A percentile compares a stretch with the other conserved stretches of the same genome.
phyloP scores from a whole-genome alignment of 2,797 vertebrate species.

The Anguilla megastoma region DNA sequence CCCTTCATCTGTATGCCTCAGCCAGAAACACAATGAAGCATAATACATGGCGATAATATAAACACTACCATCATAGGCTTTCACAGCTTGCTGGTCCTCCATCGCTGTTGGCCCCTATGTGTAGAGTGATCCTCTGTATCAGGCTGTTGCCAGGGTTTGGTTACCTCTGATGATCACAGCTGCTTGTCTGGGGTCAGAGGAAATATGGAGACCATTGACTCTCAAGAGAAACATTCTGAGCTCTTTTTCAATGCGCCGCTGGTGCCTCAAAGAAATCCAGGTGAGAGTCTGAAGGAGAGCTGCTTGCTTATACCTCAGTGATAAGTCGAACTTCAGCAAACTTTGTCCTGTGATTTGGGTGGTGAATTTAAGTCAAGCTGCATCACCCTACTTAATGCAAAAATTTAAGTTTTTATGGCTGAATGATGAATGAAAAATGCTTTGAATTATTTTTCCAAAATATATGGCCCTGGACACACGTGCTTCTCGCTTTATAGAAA shows the following conservation, averaged over 20 bases:
- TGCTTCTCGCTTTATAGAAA: background rate
- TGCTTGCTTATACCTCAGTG: background rate
- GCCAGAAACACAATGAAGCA: background rate
- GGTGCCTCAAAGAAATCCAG: background rate
- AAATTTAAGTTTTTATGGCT: background rate
- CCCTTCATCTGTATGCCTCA: background rate
- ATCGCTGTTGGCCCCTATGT: slow-evolving; percentile 49
- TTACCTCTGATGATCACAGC: slow-evolving; percentile 45
- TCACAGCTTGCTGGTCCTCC: slow-evolving; percentile 55
- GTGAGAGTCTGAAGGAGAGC: background rate
- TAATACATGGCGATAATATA: slow-evolving; percentile 47
- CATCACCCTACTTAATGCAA: background rate
- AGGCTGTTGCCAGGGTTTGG: slow-evolving; percentile 56
- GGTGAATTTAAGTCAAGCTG: background rate
- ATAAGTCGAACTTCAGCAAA: background rate
- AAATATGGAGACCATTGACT: background rate
- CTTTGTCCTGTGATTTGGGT: background rate
- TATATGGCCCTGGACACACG: background rate
- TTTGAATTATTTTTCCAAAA: background rate
- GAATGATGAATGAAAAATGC: background rate
- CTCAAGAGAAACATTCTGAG: background rate
- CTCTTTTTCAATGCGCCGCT: background rate
- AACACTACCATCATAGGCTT: slow-evolving; percentile 70
- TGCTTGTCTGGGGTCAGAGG: slow-evolving; percentile 3
- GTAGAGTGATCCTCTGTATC: slow-evolving; percentile 57